Conservation (phyloP, 2,888 invertebrate genomes). For the Tenodera sinensis region DNA sequence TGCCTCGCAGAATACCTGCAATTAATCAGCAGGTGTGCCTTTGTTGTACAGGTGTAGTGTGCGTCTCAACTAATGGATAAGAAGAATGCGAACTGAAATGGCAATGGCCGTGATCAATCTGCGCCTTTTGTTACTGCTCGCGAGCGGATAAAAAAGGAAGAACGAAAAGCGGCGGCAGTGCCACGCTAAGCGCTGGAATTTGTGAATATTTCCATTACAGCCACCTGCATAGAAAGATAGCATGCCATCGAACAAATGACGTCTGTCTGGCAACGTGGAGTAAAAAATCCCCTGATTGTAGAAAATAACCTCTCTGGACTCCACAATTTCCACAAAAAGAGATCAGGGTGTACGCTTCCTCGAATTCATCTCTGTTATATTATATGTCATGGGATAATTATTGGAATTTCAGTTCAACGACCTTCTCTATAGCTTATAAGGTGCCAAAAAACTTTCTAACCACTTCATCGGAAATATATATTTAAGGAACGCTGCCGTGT, state of each 20-base stretch:
- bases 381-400: too few relatives aligned
- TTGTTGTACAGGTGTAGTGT: neutral
- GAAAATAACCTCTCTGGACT: neutral
- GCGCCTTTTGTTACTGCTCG: neutral
- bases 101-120: neutral
- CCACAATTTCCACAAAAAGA: neutral
- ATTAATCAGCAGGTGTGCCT: neutral
- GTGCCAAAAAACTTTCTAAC: too few relatives aligned
- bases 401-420: too few relatives aligned
- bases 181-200: neutral
- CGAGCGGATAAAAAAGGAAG: neutral
- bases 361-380: too few relatives aligned
- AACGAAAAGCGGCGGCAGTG: neutral
- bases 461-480: too few relatives aligned
- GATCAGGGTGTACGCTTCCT: neutral
- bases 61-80: neutral
- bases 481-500: too few relatives aligned
- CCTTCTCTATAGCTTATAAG: too few relatives aligned
- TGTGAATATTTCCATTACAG: neutral
- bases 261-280: neutral
- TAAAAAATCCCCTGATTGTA: neutral
- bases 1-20: neutral
- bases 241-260: neutral
- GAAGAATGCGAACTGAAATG: neutral
- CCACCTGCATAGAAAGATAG: neutral